These are phyloP conservation scores for Heliopora coerulea DNA, from an alignment of 92 coral and sea anemone genomes.

Conservation along the genomic window DNA sequence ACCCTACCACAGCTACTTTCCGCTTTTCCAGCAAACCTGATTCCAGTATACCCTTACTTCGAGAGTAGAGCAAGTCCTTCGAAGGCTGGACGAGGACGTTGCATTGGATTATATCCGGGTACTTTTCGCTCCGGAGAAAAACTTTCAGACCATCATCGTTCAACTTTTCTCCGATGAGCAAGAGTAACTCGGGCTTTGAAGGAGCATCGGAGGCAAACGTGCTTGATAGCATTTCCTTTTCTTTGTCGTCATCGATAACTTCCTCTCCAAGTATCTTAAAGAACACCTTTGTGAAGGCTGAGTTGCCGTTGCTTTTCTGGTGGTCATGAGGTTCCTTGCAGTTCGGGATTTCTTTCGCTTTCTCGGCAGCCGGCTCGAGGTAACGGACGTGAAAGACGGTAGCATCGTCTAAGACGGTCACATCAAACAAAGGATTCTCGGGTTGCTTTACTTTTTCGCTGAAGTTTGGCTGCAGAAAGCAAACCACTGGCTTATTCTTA, in stretches of 20 bases:
- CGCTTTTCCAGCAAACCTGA: constrained; percentile 75
- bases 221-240: background rate
- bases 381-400: constrained; percentile 74
- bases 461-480: constrained; percentile 83
- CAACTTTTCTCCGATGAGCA: constrained; percentile 29
- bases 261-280: constrained; percentile 5
- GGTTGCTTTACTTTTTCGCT: constrained; percentile 56
- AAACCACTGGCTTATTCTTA: constrained; percentile 57
- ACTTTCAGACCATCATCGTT: constrained; percentile 11
- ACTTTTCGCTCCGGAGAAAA: constrained; percentile 17
- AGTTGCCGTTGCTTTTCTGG: background rate
- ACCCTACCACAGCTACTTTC: constrained; percentile 87
- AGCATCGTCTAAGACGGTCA: constrained; percentile 61
- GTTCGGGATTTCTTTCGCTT: constrained; percentile 31
- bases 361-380: background rate
- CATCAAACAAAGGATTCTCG: constrained; percentile 50
- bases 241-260: background rate
- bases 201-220: background rate
- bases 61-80: constrained; percentile 75
- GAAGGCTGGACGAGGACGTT: constrained; percentile 79
- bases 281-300: constrained; percentile 12
- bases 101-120: constrained; percentile 44
- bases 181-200: background rate
- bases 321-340: constrained; percentile 9
- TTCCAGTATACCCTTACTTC: constrained; percentile 89